Evolutionary conservation across 2,797 vertebrate genomes (phyloP).

Genomic region (Myotis findleyi): DNA sequence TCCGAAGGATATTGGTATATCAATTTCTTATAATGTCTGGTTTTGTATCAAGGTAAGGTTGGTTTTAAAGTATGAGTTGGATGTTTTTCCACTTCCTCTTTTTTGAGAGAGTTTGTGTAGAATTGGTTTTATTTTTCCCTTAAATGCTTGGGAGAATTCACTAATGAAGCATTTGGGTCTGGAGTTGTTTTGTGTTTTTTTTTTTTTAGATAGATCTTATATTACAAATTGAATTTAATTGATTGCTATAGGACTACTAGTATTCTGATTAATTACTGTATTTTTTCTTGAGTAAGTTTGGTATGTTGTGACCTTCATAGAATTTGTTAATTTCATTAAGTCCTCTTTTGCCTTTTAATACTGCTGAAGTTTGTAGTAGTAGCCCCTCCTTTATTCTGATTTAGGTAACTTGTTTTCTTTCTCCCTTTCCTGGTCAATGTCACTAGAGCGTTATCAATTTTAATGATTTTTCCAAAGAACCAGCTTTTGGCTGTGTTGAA

Average conservation of each 20-base stretch:
- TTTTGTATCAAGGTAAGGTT: neutral
- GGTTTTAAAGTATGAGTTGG: neutral
- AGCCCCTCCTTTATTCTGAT: neutral
- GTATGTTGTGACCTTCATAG: neutral
- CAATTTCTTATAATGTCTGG: neutral
- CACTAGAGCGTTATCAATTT: constrained; percentile 20
- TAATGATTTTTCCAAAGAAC: constrained; percentile 28
- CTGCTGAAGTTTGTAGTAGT: neutral
- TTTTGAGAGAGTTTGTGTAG: constrained; percentile 37
- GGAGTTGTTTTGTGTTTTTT: neutral
- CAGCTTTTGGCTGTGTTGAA: constrained; percentile 4
- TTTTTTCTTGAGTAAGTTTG: constrained; percentile 23
- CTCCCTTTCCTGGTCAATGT: neutral
- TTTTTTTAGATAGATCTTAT: neutral
- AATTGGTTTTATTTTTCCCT: constrained; percentile 13
- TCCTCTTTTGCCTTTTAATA: neutral
- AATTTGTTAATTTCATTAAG: constrained; percentile 23
- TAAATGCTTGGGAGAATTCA: constrained; percentile 22
- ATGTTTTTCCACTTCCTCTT: neutral
- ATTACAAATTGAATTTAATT: constrained; percentile 1
- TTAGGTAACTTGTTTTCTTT: constrained; percentile 8
- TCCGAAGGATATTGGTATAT: neutral
- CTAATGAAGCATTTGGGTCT: neutral
- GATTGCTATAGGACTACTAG: neutral
- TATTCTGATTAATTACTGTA: neutral